These are phyloP conservation scores for Eupristina koningsbergeri DNA, from an alignment of 1,140 invertebrate species.

Conservation along the genomic window DNA sequence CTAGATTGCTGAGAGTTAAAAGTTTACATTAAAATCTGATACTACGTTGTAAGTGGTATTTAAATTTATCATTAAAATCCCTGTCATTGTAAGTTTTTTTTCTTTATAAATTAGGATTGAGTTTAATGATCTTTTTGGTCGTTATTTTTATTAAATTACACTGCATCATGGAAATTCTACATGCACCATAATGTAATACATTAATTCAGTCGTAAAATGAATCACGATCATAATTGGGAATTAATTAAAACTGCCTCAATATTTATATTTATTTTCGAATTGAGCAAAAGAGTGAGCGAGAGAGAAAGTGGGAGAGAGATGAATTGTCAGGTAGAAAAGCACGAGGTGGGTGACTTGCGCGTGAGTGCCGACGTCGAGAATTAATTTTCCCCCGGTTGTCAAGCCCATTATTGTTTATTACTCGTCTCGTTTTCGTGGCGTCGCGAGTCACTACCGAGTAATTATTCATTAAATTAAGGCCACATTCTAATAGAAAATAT, in stretches of 20 bases:
- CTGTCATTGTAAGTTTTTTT: background rate
- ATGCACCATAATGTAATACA: background rate
- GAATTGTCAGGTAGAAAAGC: background rate
- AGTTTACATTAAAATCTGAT: background rate
- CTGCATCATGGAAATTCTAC: background rate
- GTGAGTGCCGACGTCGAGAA: constrained; percentile 24
- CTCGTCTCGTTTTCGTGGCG: constrained; percentile 30
- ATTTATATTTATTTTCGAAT: constrained; percentile 21
- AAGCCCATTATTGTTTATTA: constrained; percentile 50
- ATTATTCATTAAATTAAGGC: constrained; percentile 51
- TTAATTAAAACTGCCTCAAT: background rate
- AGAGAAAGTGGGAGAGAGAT: background rate
- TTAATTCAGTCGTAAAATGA: constrained; percentile 7
- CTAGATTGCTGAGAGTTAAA: background rate
- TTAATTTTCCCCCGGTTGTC: constrained; percentile 47
- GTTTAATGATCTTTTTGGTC: background rate
- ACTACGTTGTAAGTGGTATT: background rate
- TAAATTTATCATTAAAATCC: background rate
- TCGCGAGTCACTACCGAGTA: constrained; percentile 22
- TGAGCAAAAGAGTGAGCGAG: background rate
- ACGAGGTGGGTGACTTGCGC: constrained; percentile 20
- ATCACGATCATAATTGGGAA: background rate
- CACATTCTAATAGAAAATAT: constrained; percentile 41
- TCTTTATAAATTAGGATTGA: background rate
- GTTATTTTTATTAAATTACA: background rate